Evolutionary conservation across 2,888 invertebrate species (phyloP).

Genomic region (Heteromurus nitidus): DNA sequence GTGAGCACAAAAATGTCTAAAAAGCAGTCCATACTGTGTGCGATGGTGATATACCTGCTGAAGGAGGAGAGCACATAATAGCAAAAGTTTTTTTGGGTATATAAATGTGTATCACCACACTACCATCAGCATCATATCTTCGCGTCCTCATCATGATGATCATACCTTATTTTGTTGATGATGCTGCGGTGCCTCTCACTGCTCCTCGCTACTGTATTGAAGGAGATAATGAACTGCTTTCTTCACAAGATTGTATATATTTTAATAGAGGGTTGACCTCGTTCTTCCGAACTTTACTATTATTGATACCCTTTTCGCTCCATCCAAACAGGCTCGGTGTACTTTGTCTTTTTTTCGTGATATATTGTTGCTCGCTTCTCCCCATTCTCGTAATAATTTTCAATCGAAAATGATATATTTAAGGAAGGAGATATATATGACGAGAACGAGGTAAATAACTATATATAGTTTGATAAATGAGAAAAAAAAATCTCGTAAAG

Average conservation of each 20-base stretch:
- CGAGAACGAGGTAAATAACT: too few relatives aligned
- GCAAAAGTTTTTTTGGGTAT: too few relatives aligned
- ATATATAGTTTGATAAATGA: not conserved
- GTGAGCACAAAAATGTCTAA: not conserved
- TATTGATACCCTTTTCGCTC: slow-evolving; percentile 8
- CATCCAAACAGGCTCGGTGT: not conserved
- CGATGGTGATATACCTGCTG: not conserved
- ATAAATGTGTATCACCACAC: too few relatives aligned
- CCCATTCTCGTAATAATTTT: not conserved
- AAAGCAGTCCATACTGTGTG: not conserved
- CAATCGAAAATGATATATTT: not conserved
- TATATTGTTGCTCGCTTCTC: not conserved
- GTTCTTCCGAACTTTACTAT: slow-evolving; percentile 25
- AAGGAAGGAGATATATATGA: not conserved
- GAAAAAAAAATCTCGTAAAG: not conserved
- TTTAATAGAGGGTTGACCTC: slow-evolving; percentile 31
- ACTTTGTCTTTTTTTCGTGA: slow-evolving; percentile 9
- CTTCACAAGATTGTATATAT: slow-evolving; percentile 35
- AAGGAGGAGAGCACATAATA: not conserved
- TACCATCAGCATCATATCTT: not conserved
- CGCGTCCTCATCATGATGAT: not conserved
- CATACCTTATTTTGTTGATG: slow-evolving; percentile 10
- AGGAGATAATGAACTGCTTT: slow-evolving; percentile 56
- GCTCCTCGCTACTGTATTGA: slow-evolving; percentile 11
- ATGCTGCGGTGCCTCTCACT: too few relatives aligned